phyloP scores from a whole-genome alignment of 30 jellyfish, hydroid and myxozoan species.

The Aurelia aurita complex sp. Pacific region DNA sequence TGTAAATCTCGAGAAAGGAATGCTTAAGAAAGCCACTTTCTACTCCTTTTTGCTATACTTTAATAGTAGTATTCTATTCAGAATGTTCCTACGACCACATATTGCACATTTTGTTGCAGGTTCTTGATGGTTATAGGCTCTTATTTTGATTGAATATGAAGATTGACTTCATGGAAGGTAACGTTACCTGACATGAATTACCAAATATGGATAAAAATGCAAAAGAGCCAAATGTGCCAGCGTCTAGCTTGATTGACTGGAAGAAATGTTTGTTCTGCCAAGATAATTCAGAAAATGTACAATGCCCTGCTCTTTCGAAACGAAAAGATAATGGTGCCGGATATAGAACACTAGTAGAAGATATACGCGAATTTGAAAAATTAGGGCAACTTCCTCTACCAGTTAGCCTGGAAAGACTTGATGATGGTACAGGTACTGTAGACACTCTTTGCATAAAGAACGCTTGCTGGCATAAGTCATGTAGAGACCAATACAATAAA shows the following conservation, averaged over 20 bases:
- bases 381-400: slow-evolving; percentile 16
- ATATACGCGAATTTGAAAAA: slow-evolving; percentile 21
- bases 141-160: not conserved
- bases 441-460: slow-evolving; percentile 5
- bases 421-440: slow-evolving; percentile 33
- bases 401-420: slow-evolving; percentile 29
- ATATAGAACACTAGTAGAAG: slow-evolving; percentile 28
- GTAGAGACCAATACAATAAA: slow-evolving; percentile 37
- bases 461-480: slow-evolving; percentile 41
- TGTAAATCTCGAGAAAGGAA: too few relatives aligned
- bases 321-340: slow-evolving; percentile 34
- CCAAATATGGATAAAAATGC: slow-evolving; percentile 18
- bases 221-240: slow-evolving; percentile 6
- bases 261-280: slow-evolving; percentile 11
- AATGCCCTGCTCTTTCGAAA: slow-evolving; percentile 45
- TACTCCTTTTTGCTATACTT: too few relatives aligned
- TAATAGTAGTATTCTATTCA: too few relatives aligned
- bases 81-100: too few relatives aligned
- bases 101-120: too few relatives aligned
- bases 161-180: too few relatives aligned
- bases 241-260: slow-evolving; percentile 17
- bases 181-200: not conserved
- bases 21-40: too few relatives aligned
- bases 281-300: slow-evolving; percentile 11
- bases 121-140: too few relatives aligned